phyloP scores from a whole-genome alignment of 2,888 invertebrate species.

The Ophion costatus region DNA sequence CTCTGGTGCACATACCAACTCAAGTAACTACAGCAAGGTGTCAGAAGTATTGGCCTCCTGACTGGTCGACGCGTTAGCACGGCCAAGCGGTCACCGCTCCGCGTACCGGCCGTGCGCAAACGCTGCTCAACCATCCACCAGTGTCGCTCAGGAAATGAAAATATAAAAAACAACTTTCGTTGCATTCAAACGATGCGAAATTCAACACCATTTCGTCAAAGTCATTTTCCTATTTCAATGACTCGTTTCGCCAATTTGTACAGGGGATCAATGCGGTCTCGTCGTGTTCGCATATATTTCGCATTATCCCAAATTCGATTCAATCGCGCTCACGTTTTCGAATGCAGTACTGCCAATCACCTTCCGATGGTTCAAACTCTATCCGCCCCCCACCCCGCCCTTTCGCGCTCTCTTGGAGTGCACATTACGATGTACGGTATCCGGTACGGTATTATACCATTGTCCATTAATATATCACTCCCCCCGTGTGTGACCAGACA shows the following conservation, averaged over 20 bases:
- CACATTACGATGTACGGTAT: slow-evolving; percentile 6
- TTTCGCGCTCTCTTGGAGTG: neutral
- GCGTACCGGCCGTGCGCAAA: no score
- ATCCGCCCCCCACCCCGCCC: neutral
- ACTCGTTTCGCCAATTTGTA: neutral
- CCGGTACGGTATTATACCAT: neutral
- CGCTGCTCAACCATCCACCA: no score
- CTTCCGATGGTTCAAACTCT: slow-evolving; percentile 36
- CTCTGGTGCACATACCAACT: no score
- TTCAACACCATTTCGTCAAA: neutral
- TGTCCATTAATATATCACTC: slow-evolving; percentile 38
- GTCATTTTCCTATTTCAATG: no score
- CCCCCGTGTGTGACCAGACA: slow-evolving; percentile 14
- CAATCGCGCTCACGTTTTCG: slow-evolving; percentile 17
- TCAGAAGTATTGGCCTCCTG: no score
- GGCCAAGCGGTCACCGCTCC: no score
- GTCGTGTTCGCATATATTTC: slow-evolving; percentile 5
- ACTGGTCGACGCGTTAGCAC: no score
- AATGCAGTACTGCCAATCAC: slow-evolving; percentile 42
- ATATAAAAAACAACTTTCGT: neutral
- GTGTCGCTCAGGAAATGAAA: neutral
- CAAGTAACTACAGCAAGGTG: no score
- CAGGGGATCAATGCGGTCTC: neutral
- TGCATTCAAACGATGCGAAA: neutral
- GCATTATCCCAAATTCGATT: slow-evolving; percentile 33